A percentile compares a stretch with the other conserved stretches of the same genome.
phyloP scores from a whole-genome alignment of 2,888 invertebrate species.

The Myopa tessellatipennis region DNA sequence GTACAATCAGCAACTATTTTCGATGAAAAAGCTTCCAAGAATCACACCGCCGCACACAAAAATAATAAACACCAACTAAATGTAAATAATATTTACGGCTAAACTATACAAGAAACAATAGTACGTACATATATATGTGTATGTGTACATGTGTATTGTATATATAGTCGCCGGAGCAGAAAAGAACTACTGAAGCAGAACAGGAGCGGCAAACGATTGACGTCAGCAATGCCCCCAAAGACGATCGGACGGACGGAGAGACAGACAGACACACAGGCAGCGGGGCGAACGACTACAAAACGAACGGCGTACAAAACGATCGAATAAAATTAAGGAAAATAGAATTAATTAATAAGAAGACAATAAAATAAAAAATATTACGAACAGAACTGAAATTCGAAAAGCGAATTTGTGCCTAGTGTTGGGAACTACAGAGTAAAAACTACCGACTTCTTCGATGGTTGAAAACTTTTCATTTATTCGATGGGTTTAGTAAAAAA shows the following conservation, averaged over 20 bases:
- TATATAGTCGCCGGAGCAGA: neutral
- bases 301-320: neutral
- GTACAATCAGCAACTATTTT: no score
- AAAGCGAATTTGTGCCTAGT: neutral
- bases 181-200: neutral
- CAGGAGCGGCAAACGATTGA: constrained; percentile 22
- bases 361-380: no score
- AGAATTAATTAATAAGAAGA: no score
- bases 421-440: no score
- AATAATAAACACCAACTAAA: neutral
- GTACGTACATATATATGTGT: neutral
- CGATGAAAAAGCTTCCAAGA: no score
- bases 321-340: no score
- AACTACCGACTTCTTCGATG: no score
- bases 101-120: neutral
- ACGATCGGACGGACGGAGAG: constrained; percentile 2
- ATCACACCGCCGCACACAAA: no score
- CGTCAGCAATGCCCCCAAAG: constrained; percentile 39
- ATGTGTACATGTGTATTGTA: neutral
- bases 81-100: no score
- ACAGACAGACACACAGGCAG: neutral
- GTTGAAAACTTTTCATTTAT: no score
- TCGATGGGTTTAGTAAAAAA: no score
- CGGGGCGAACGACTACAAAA: neutral
- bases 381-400: neutral